Conservation (phyloP, 2,113 vertebrate genomes). For the Romanogobio albipinnatus region DNA sequence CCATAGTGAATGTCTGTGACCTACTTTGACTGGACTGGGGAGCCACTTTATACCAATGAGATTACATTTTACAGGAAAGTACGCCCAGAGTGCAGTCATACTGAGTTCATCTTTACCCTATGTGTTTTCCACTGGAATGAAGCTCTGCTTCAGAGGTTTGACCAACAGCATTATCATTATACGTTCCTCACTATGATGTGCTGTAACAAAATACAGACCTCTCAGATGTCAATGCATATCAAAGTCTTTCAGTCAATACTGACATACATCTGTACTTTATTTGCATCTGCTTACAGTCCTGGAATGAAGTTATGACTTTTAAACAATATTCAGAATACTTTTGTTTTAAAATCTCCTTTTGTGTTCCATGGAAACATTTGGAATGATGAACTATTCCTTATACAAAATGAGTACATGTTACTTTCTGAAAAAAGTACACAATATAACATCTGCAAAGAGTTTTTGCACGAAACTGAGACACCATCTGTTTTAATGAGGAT, state of each 20-base stretch:
- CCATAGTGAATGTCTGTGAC: slow-evolving; percentile 63
- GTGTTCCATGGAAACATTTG: neutral
- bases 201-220: neutral
- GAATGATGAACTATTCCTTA: neutral
- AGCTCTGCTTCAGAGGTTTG: slow-evolving; percentile 1
- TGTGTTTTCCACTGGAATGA: slow-evolving; percentile 26
- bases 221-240: neutral
- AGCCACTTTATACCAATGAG: slow-evolving; percentile 49
- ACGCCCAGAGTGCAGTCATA: slow-evolving; percentile 34
- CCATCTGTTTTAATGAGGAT: slow-evolving; percentile 21
- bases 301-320: neutral
- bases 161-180: slow-evolving; percentile 1
- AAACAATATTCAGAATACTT: neutral
- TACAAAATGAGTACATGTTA: neutral
- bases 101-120: slow-evolving; percentile 26
- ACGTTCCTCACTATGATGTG: neutral
- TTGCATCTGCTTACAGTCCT: neutral
- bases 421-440: neutral
- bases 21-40: slow-evolving; percentile 64
- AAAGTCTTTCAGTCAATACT: neutral
- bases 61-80: slow-evolving; percentile 53
- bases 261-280: neutral
- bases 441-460: slow-evolving; percentile 6
- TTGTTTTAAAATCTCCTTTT: neutral
- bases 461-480: slow-evolving; percentile 20